Base-by-base conservation (phyloP, 2,888 invertebrate genomes). In the Xestia sexstrigata region DNA sequence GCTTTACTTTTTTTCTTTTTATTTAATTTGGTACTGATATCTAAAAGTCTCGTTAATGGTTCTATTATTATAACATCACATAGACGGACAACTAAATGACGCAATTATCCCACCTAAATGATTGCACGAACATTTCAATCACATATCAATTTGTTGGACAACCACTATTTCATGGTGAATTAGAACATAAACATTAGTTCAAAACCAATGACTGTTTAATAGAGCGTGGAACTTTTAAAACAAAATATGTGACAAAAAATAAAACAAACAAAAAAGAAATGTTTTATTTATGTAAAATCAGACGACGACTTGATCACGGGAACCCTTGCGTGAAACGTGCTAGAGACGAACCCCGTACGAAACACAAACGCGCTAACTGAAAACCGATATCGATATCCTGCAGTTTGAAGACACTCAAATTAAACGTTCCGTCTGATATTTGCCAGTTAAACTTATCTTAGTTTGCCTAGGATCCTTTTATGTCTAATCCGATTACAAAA, bases 191-290 rank as follows among this genome's bases (percentile, higher is more conserved):
- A n/a, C 35, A 49, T 68, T 60, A n/a, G 39, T 62, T 73, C 45
- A 75, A 65, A 77, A 68, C 35, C 68, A 81, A 84, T 79, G 76
- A 72, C 77, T 30, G 75, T 76, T 87, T 83, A 84, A 81, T 84
- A 86, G 87, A 90, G 85, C 87, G 79, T 87, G 82, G 5, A 35
- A 2, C 82, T 85, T 87, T 79, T 76, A 80, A 87, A 88, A 89
- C 70, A 82, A 78, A 80, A 60, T 75, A 82, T 85, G 79, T 83
- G 84, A 87, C 76, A 78, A 83, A 79, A 84, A 35, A 26, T 8
- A 72, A 71, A 66, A 81, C 23, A 74, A 82, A 67, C 2, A 63
- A 17, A 68, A 39, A 55, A 5, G 7, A 68, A 55, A 70, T 15
- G 13, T 60, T 62, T 79, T 74, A 52, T 42, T 30, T 65, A 66